A percentile compares a stretch with the other conserved stretches of the same genome.
These are phyloP conservation scores for Carcinoscorpius rotundicauda DNA, from an alignment of 1,140 invertebrate genomes.

Conservation along the genomic window DNA sequence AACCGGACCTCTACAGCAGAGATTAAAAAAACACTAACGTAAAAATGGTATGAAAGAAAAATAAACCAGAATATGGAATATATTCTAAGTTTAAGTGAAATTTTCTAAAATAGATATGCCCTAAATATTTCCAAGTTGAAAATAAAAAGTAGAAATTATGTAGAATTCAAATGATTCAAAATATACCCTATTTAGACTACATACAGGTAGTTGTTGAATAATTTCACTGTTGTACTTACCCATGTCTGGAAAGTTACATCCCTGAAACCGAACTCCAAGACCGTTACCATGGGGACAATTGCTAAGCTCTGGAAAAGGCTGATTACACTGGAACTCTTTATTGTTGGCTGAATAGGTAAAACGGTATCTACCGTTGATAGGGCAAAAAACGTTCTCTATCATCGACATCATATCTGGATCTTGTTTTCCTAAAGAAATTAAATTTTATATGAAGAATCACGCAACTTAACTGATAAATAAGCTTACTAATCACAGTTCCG, in stretches of 20 bases:
- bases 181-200: too few species aligned
- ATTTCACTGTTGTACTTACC: conserved; percentile 31
- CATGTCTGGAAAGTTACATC: conserved; percentile 42
- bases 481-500: too few species aligned
- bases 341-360: conserved; percentile 46
- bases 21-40: not conserved
- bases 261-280: conserved; percentile 42
- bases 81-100: too few species aligned
- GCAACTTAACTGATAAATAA: too few species aligned
- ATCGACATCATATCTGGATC: conserved; percentile 19
- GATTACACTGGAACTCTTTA: conserved; percentile 37
- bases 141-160: not conserved
- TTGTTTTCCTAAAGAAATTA: conserved; percentile 22
- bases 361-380: conserved; percentile 48
- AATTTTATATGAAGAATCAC: not conserved
- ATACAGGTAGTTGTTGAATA: too few species aligned
- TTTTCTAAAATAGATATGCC: too few species aligned
- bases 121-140: too few species aligned
- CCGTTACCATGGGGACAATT: conserved; percentile 50
- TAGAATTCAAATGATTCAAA: conserved; percentile 6
- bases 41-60: conserved; percentile 10
- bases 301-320: conserved; percentile 44
- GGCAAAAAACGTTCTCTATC: conserved; percentile 46
- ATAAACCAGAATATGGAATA: not conserved
- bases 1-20: conserved; percentile 43